Conservation (phyloP, 64 coral and sea anemone genomes). For the Pachyseris speciosa region DNA sequence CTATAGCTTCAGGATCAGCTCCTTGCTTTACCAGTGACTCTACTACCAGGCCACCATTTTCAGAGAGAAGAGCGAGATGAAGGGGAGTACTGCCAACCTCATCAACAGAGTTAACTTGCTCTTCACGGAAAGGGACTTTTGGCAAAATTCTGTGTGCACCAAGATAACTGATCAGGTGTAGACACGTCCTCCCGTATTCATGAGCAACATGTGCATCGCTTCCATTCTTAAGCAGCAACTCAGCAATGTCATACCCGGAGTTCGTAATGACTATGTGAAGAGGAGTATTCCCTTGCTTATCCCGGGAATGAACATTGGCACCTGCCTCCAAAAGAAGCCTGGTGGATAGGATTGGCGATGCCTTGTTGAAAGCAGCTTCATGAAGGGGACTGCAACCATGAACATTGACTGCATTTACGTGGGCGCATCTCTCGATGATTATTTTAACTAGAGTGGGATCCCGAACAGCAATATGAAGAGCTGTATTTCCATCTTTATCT, state of each 20-base stretch:
- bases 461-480: slow-evolving; percentile 38
- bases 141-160: not conserved
- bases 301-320: slow-evolving; percentile 12
- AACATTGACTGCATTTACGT: not conserved
- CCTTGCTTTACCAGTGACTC: not conserved
- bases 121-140: not conserved
- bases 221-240: not conserved
- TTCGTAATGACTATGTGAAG: not conserved
- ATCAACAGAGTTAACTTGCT: not conserved
- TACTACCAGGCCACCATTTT: not conserved
- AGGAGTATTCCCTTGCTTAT: slow-evolving; percentile 20
- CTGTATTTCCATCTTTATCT: slow-evolving; percentile 26
- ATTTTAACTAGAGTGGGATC: not conserved
- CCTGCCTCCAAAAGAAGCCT: slow-evolving; percentile 21
- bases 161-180: not conserved
- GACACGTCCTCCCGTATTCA: not conserved
- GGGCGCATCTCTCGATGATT: not conserved
- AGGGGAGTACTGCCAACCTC: slow-evolving; percentile 5
- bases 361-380: no score
- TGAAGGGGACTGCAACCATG: not conserved
- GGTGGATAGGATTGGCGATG: no score
- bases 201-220: slow-evolving; percentile 10
- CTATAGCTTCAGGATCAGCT: not conserved
- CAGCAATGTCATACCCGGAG: not conserved
- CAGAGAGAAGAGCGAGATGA: not conserved